Conservation (phyloP, 2,797 vertebrate species). For the Acrocephalus scirpaceus region DNA sequence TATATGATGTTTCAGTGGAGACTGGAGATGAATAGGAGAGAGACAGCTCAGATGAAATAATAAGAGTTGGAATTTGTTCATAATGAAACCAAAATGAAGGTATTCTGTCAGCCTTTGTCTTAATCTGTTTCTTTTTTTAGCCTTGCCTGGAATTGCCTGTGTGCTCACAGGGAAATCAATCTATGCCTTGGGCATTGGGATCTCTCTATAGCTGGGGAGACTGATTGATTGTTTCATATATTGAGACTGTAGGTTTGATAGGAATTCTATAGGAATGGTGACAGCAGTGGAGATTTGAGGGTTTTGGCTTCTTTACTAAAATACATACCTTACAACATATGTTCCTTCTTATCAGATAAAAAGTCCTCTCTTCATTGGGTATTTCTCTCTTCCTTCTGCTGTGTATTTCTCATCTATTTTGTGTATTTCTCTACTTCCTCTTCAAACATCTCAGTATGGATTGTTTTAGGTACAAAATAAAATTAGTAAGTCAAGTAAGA, state of each 20-base stretch:
- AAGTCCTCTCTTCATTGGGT: neutral
- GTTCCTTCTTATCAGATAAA: neutral
- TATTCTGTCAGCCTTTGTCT: neutral
- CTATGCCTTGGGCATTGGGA: neutral
- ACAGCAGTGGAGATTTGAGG: neutral
- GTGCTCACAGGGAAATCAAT: neutral
- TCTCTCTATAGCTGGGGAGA: neutral
- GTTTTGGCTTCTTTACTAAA: neutral
- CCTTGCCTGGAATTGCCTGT: neutral
- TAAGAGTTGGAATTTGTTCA: neutral
- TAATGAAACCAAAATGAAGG: neutral
- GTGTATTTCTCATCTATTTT: neutral
- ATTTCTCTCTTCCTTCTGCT: neutral
- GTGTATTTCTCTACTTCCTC: neutral
- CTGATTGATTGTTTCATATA: conserved; percentile 27
- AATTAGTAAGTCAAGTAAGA: neutral
- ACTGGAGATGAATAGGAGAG: neutral
- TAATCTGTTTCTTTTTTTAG: neutral
- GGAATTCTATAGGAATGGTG: neutral
- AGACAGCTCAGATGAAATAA: neutral
- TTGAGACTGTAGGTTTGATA: neutral
- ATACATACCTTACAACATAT: neutral
- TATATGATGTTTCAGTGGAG: neutral
- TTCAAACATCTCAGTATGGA: neutral
- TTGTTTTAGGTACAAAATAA: neutral